Percentiles rank a stretch among this genome's conserved stretches.
phyloP scores from a whole-genome alignment of 2,888 invertebrate genomes.

The Clusia tigrina region DNA sequence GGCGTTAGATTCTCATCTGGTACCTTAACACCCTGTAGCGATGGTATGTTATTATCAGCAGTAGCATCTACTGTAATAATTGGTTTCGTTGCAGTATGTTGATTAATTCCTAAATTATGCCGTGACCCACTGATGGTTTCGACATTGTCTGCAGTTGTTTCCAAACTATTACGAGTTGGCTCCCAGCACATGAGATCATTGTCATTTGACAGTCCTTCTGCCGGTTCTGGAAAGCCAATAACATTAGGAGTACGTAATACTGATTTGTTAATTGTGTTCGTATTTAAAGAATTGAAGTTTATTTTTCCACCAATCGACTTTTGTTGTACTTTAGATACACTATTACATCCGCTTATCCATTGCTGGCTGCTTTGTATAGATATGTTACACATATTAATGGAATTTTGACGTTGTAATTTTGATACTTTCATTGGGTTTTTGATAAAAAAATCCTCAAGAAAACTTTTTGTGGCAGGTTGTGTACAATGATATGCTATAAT shows the following conservation, averaged over 20 bases:
- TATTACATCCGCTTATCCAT: conserved; percentile 26
- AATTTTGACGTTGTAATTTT: conserved; percentile 83
- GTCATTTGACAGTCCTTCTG: conserved; percentile 53
- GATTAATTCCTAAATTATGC: conserved; percentile 12
- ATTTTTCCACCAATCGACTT: conserved; percentile 17
- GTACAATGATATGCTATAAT: conserved; percentile 96
- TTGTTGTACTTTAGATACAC: conserved; percentile 1
- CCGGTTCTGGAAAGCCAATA: conserved; percentile 30
- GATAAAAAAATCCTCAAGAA: conserved; percentile 78
- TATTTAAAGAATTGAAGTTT: conserved; percentile 69
- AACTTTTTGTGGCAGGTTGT: conserved; percentile 93
- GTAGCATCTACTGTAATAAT: conserved; percentile 44
- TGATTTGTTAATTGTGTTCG: conserved; percentile 50
- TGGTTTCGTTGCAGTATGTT: too few species aligned
- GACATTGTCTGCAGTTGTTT: conserved; percentile 40
- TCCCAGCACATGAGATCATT: conserved; percentile 68
- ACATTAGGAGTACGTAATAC: conserved; percentile 51
- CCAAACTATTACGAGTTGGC: conserved; percentile 56
- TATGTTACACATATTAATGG: conserved; percentile 42
- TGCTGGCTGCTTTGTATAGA: conserved; percentile 26
- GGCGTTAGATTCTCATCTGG: conserved; percentile 96
- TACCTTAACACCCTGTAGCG: conserved; percentile 82
- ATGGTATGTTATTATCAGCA: conserved; percentile 67
- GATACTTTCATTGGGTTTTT: conserved; percentile 91
- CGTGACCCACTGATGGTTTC: conserved; percentile 20